Conservation (phyloP, 2,113 vertebrate genomes). For the Rhinopithecus roxellana region DNA sequence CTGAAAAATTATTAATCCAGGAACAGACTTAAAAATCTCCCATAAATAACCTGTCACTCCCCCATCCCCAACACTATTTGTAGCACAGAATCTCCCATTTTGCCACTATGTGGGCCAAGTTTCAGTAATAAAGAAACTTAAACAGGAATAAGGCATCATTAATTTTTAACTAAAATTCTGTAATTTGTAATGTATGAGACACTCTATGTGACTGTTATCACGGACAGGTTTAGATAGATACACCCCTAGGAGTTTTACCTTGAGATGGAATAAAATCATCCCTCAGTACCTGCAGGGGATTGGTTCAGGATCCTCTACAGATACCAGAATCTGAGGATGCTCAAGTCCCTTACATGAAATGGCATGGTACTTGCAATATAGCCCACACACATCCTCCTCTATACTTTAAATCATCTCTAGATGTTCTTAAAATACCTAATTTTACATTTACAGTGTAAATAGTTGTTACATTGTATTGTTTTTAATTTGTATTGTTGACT, state of each 20-base stretch:
- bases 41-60: neutral
- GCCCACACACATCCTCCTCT: neutral
- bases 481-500: neutral
- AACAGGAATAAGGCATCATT: neutral
- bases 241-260: neutral
- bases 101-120: neutral
- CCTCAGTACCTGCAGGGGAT: neutral
- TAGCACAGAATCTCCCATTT: neutral
- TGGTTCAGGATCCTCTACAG: neutral
- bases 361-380: neutral
- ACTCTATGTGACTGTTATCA: neutral
- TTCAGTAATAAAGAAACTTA: slow-evolving; percentile 19
- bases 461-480: neutral
- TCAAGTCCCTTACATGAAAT: neutral
- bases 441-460: too few species aligned
- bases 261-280: neutral
- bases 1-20: slow-evolving; percentile 81
- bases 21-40: slow-evolving; percentile 53
- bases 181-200: neutral
- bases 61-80: neutral
- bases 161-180: neutral
- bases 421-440: neutral
- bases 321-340: neutral
- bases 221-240: neutral
- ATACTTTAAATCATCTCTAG: neutral